Evolutionary conservation across 92 coral and sea anemone species (phyloP), one percentile per base, ranked within the genome.

Genomic region (Nematostella vectensis): DNA sequence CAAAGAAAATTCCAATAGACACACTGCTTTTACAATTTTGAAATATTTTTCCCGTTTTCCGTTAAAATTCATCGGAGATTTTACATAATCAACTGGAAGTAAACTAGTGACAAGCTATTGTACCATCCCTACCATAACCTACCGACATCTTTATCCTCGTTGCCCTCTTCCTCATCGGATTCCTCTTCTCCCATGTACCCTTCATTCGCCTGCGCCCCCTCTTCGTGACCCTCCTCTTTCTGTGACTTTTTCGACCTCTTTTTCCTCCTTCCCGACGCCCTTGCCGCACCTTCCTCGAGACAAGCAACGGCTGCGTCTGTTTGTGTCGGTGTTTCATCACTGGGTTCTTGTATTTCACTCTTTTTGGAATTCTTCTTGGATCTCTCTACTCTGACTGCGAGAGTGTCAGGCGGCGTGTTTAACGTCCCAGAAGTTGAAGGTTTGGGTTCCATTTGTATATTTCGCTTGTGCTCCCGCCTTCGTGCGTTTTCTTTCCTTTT

Each of bases 191-290:
- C 67, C 31, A 17, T 23, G 22, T 31, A 2, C 12, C 8, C 43
- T 21, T 17, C 20, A 48, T 47, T n/a, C 10, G 23, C 12, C 18
- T 47, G 20, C 15, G 40, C 26, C 15, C 33, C 33, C 9, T 50
- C 56, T 13, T 26, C 44, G n/a, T 27, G 17, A 22, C 27, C 54
- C 22, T 44, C 8, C 18, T n/a, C 42, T 40, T 16, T 59, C 19
- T 43, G 25, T 61, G 58, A 21, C 58, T 53, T n/a, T 50, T 50
- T 21, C n/a, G n/a, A n/a, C n/a, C n/a, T n/a, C n/a, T n/a, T n/a
- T n/a, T 30, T 55, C 44, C 23, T 55, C 22, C 44, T 52, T 4
- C 2, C 4, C 16, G n/a, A n/a, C n/a, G n/a, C n/a, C n/a, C n/a
- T n/a, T n/a, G n/a, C n/a, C n/a, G n/a, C n/a, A n/a, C n/a, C n/a